Conservation (phyloP, 2,888 invertebrate genomes). For the Stenchaetothrips biformis region DNA sequence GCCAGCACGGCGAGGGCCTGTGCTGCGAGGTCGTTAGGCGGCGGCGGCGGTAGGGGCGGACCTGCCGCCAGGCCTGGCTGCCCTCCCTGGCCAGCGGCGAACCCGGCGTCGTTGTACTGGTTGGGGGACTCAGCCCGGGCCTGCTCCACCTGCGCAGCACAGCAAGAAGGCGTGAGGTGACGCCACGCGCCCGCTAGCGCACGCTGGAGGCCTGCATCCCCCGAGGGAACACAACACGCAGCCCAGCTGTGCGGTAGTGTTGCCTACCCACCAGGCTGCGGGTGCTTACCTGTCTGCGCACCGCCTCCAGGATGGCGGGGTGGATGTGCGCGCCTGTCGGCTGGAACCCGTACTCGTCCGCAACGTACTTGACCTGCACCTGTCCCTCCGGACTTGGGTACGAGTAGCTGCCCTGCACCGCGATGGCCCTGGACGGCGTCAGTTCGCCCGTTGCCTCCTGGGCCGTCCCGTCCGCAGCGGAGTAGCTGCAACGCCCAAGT, state of each 20-base stretch:
- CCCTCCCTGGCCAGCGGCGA: background rate
- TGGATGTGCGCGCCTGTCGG: constrained; percentile 10
- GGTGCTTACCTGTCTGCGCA: background rate
- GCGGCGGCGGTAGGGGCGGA: background rate
- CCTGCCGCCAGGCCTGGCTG: background rate
- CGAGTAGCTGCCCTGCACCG: constrained; percentile 6
- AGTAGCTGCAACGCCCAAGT: background rate
- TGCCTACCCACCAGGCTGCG: too few species aligned
- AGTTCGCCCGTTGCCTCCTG: background rate
- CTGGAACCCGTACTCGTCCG: constrained; percentile 15
- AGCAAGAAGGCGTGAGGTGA: background rate
- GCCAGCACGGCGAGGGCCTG: background rate
- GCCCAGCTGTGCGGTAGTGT: too few species aligned
- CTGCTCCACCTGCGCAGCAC: constrained; percentile 17
- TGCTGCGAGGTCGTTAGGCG: background rate
- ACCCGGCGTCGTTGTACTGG: constrained; percentile 1
- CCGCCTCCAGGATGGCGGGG: constrained; percentile 13
- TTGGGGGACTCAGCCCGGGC: constrained; percentile 4
- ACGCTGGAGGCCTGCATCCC: background rate
- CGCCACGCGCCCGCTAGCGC: background rate
- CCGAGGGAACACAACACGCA: too few species aligned
- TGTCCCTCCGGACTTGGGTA: constrained; percentile 10
- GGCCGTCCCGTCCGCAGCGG: background rate
- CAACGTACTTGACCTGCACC: constrained; percentile 16
- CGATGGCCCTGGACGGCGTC: background rate